A percentile compares a stretch with the other conserved stretches of the same genome.
These are phyloP conservation scores for Eubucco bourcierii DNA, from an alignment of 2,113 vertebrate genomes.

Conservation along the genomic window DNA sequence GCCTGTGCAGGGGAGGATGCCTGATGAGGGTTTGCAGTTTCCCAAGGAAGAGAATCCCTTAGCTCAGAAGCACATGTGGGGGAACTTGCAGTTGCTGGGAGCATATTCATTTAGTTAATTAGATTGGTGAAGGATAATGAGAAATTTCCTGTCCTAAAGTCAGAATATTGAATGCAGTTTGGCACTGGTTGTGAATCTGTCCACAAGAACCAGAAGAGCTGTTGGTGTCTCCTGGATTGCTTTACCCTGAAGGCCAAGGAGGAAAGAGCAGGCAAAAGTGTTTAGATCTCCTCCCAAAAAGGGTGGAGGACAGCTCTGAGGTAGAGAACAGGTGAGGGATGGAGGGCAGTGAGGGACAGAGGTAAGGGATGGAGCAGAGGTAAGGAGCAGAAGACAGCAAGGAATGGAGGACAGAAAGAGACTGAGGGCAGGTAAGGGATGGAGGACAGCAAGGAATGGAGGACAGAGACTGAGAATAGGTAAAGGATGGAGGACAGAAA, in stretches of 20 bases:
- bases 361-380: too few relatives aligned
- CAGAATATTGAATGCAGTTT: not conserved
- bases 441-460: too few relatives aligned
- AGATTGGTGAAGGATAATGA: conserved; percentile 31
- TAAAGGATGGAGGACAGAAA: too few relatives aligned
- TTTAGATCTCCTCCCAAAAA: not conserved
- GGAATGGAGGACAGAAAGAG: too few relatives aligned
- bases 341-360: too few relatives aligned
- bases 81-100: not conserved
- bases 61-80: not conserved
- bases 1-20: not conserved
- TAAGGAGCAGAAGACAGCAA: too few relatives aligned
- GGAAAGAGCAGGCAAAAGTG: not conserved
- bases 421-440: too few relatives aligned
- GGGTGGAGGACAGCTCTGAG: too few relatives aligned
- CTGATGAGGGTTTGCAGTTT: not conserved
- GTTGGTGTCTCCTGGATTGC: not conserved
- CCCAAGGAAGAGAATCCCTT: not conserved
- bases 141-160: conserved; percentile 36
- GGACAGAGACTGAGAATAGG: too few relatives aligned
- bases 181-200: not conserved
- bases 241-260: not conserved
- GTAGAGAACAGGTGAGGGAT: too few relatives aligned
- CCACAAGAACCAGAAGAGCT: not conserved
- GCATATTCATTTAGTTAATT: conserved; percentile 45